Conservation (phyloP, 2,797 vertebrate genomes). For the Lophotriccus pileatus region DNA sequence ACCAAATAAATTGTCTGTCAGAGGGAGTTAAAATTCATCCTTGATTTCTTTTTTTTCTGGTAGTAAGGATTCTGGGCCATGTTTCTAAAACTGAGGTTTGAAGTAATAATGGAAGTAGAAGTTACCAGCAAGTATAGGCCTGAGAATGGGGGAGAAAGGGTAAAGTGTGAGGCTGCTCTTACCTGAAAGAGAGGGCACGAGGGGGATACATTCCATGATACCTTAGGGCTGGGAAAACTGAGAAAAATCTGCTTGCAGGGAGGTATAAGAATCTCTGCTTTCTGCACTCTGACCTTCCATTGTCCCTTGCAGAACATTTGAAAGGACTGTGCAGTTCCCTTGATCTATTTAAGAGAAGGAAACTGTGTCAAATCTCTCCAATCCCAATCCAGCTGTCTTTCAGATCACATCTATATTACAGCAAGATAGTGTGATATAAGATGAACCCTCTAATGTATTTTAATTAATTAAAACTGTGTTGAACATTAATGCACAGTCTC, state of each 20-base stretch:
- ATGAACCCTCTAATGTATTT: not conserved
- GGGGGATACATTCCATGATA: not conserved
- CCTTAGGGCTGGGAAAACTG: not conserved
- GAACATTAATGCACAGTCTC: not conserved
- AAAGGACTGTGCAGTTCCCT: slow-evolving; percentile 31
- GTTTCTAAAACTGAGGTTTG: not conserved
- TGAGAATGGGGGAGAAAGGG: not conserved
- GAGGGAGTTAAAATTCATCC: not conserved
- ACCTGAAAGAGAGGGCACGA: slow-evolving; percentile 5
- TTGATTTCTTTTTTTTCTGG: not conserved
- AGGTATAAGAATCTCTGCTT: not conserved
- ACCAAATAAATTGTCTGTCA: not conserved
- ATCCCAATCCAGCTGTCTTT: slow-evolving; percentile 34
- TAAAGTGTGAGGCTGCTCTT: slow-evolving; percentile 2
- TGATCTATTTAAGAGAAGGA: slow-evolving; percentile 62
- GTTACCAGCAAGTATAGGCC: not conserved
- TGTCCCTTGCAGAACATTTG: slow-evolving; percentile 36
- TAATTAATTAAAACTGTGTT: slow-evolving; percentile 37
- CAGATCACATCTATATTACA: slow-evolving; percentile 42
- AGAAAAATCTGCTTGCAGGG: not conserved
- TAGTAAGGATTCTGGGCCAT: not conserved
- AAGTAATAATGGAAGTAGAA: not conserved
- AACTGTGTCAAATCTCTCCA: slow-evolving; percentile 58
- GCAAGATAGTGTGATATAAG: not conserved
- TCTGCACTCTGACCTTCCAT: slow-evolving; percentile 46